Conservation (phyloP, 2,113 vertebrate genomes). For the Rostratula benghalensis region DNA sequence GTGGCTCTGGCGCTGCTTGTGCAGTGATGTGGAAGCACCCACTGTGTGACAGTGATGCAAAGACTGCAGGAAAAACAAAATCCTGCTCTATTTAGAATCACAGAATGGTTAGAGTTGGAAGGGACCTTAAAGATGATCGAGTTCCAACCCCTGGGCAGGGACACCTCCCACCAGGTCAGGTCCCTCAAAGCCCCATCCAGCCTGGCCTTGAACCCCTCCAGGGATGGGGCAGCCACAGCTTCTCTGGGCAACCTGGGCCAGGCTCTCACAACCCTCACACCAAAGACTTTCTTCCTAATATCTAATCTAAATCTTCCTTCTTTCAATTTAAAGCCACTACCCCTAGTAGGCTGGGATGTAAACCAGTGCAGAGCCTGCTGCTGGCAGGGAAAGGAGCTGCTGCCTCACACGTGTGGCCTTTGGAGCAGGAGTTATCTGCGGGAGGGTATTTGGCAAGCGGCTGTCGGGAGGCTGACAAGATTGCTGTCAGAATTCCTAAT, state of each 20-base stretch:
- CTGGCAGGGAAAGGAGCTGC: background rate
- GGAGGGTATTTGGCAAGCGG: background rate
- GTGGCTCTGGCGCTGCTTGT: accelerated
- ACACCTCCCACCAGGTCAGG: too few relatives aligned
- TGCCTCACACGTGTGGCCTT: accelerated
- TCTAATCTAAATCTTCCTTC: too few relatives aligned
- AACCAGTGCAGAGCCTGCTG: accelerated
- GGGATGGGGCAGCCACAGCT: too few relatives aligned
- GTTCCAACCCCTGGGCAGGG: too few relatives aligned
- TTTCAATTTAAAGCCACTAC: too few relatives aligned
- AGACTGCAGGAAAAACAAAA: background rate
- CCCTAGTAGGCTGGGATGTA: background rate
- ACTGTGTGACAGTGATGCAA: background rate
- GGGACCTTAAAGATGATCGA: too few relatives aligned
- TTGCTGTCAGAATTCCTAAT: background rate
- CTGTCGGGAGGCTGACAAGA: background rate
- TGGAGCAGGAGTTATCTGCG: background rate
- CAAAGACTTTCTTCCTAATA: too few relatives aligned
- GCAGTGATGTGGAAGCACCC: background rate
- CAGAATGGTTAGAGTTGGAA: too few relatives aligned
- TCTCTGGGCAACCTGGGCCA: too few relatives aligned
- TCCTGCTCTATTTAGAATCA: background rate
- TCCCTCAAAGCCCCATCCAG: too few relatives aligned
- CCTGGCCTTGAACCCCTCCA: too few relatives aligned
- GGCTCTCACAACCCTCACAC: too few relatives aligned